A percentile compares a stretch with the other conserved stretches of the same genome.
These are phyloP conservation scores for Calliopum simillimum DNA, from an alignment of 2,888 invertebrate species.

Conservation along the genomic window DNA sequence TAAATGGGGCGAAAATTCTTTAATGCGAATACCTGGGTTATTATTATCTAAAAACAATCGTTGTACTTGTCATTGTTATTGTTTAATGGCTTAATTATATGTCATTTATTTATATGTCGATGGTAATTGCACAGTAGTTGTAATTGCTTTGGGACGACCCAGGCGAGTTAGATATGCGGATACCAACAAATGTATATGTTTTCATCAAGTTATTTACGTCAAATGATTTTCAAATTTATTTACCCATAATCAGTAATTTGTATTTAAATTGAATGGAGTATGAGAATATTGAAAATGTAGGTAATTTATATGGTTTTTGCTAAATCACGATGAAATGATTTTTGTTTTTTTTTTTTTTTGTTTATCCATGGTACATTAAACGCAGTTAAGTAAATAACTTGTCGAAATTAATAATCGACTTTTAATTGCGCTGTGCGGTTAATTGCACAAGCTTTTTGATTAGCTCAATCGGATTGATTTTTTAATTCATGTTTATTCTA, in stretches of 20 bases:
- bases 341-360: too few species aligned
- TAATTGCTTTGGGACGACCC: background rate
- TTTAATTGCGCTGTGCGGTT: slow-evolving; percentile 25
- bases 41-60: background rate
- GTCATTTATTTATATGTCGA: background rate
- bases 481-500: too few species aligned
- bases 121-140: background rate
- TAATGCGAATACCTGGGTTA: background rate
- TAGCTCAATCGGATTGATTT: background rate
- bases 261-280: background rate
- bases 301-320: background rate
- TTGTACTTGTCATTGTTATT: background rate
- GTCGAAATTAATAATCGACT: slow-evolving; percentile 25
- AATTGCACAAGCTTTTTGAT: background rate
- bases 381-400: background rate
- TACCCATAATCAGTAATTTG: slow-evolving; percentile 10
- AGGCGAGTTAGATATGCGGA: background rate
- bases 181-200: background rate
- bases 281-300: background rate
- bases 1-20: slow-evolving; percentile 50
- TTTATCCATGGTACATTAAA: too few species aligned
- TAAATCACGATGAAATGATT: too few species aligned
- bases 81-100: slow-evolving; percentile 13
- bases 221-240: slow-evolving; percentile 25
- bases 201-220: background rate